Evolutionary conservation across 2,113 vertebrate genomes (phyloP).

Genomic region (Menidia beryllina): DNA sequence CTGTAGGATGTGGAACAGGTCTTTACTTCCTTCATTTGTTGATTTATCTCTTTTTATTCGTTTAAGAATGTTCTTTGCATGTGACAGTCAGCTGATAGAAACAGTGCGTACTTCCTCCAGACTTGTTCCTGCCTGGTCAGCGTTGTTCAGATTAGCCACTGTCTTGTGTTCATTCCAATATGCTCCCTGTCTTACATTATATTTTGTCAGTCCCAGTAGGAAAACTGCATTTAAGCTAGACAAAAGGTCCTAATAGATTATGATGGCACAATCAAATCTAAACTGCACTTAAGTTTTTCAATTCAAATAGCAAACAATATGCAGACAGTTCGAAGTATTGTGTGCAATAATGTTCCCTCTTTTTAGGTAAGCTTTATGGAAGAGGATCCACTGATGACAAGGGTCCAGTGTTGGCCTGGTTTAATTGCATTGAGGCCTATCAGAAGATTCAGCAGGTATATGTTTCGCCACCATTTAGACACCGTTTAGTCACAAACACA

Average conservation of each 20-base stretch:
- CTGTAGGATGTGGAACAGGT: too few relatives aligned
- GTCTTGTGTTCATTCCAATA: not conserved
- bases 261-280: not conserved
- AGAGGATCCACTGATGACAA: conserved; percentile 96
- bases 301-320: not conserved
- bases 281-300: not conserved
- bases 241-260: too few relatives aligned
- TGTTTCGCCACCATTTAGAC: not conserved
- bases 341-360: not conserved
- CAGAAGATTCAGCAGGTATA: conserved; percentile 90
- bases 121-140: conserved; percentile 27
- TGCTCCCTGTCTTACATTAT: not conserved
- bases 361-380: conserved; percentile 91
- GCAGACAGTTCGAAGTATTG: not conserved
- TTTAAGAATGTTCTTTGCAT: not conserved
- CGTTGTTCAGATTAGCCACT: not conserved
- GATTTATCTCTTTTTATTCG: not conserved
- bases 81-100: conserved; percentile 58
- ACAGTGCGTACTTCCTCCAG: conserved; percentile 9
- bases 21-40: not conserved
- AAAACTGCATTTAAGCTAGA: not conserved
- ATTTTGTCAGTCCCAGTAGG: not conserved
- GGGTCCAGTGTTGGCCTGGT: conserved; percentile 95
- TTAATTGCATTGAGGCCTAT: conserved; percentile 94
- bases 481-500: too few relatives aligned